Evolutionary conservation across 2,888 invertebrate species (phyloP).

Genomic region (Plusia festucae): DNA sequence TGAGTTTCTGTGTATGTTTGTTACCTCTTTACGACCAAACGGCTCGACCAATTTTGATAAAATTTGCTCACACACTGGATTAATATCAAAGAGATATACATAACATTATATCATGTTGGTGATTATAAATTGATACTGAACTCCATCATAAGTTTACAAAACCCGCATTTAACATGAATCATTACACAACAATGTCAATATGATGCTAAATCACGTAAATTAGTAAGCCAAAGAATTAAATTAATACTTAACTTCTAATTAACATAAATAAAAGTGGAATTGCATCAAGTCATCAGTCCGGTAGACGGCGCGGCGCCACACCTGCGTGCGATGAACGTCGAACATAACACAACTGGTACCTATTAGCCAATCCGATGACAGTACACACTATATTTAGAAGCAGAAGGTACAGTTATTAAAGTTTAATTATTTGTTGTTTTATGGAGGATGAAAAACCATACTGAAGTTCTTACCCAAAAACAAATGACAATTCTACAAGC

Average conservation of each 20-base stretch:
- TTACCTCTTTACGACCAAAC: too few relatives aligned
- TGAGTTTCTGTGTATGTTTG: too few relatives aligned
- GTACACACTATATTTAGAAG: slow-evolving; percentile 13
- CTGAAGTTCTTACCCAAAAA: too few relatives aligned
- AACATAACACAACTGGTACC: slow-evolving; percentile 53
- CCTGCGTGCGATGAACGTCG: slow-evolving; percentile 65
- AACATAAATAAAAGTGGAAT: slow-evolving; percentile 54
- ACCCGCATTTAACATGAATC: slow-evolving; percentile 10
- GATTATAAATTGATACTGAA: neutral
- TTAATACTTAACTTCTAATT: slow-evolving; percentile 34
- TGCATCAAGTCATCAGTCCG: slow-evolving; percentile 40
- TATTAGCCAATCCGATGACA: slow-evolving; percentile 54
- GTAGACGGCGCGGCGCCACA: slow-evolving; percentile 80
- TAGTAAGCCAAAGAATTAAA: slow-evolving; percentile 21
- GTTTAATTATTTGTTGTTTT: neutral
- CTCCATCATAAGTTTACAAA: neutral
- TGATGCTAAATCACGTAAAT: slow-evolving; percentile 35
- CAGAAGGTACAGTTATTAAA: slow-evolving; percentile 36
- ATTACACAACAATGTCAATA: slow-evolving; percentile 26
- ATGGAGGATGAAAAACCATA: neutral
- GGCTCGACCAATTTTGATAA: too few relatives aligned
- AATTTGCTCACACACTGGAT: too few relatives aligned
- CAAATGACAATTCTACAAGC: too few relatives aligned
- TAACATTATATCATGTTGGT: neutral
- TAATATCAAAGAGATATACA: too few relatives aligned